Conservation (phyloP, 2,888 invertebrate species). For the Acleris sparsana region DNA sequence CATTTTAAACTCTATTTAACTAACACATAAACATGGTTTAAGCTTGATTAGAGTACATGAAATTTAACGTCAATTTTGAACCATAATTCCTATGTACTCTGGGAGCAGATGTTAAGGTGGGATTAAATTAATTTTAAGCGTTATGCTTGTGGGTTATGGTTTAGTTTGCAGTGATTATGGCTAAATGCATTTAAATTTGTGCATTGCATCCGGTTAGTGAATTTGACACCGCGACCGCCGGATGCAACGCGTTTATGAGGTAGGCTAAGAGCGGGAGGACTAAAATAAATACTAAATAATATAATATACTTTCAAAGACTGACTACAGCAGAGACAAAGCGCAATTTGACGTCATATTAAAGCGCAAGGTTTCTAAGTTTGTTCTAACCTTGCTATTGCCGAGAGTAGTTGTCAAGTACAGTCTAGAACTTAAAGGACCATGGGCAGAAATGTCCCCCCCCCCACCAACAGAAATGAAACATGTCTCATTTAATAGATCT, state of each 20-base stretch:
- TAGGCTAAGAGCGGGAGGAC: constrained; percentile 10
- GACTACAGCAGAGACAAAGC: too few species aligned
- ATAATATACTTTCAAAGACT: too few species aligned
- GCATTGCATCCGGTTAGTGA: constrained; percentile 29
- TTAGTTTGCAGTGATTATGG: background rate
- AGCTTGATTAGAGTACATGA: background rate
- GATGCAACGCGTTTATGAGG: constrained; percentile 19
- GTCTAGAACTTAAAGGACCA: too few species aligned
- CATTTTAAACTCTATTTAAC: constrained; percentile 7
- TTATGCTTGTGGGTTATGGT: constrained; percentile 8
- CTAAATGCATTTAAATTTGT: constrained; percentile 19
- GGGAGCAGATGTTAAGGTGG: background rate
- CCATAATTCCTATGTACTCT: too few species aligned
- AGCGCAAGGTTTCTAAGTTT: too few species aligned
- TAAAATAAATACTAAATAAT: background rate
- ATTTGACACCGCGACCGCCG: constrained; percentile 32
- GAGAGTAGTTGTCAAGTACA: too few species aligned
- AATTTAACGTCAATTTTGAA: background rate
- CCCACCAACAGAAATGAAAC: too few species aligned
- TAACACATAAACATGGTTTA: background rate
- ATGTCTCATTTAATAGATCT: too few species aligned
- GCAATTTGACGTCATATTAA: too few species aligned
- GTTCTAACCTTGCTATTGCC: too few species aligned
- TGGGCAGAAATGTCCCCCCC: too few species aligned
- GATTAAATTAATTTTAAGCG: constrained; percentile 7